Evolutionary conservation across 2,113 vertebrate genomes (phyloP).

Genomic region (Osmerus eperlanus): DNA sequence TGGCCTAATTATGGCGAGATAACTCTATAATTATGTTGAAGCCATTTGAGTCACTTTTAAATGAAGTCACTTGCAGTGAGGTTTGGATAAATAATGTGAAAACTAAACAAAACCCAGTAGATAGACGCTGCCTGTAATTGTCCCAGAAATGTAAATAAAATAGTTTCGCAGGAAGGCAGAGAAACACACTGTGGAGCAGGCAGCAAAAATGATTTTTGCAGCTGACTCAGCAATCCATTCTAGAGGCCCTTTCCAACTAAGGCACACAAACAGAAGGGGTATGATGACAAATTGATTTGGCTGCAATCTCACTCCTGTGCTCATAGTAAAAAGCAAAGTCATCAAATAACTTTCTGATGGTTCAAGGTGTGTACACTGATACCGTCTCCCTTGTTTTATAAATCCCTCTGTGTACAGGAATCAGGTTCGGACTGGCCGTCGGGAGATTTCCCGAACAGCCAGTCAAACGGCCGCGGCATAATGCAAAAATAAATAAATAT

Average conservation of each 20-base stretch:
- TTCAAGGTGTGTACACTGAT: not conserved
- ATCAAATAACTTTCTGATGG: not conserved
- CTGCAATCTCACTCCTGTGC: conserved; percentile 1
- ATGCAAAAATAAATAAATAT: too few relatives aligned
- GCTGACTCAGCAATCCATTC: conserved; percentile 28
- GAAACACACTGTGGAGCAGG: conserved; percentile 27
- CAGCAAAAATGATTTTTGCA: conserved; percentile 1
- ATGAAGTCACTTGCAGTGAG: conserved; percentile 34
- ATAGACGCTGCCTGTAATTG: not conserved
- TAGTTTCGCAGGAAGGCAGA: not conserved
- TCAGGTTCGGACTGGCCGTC: not conserved
- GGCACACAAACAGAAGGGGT: not conserved
- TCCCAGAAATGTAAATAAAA: not conserved
- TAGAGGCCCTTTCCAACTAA: conserved; percentile 1
- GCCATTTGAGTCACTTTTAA: conserved; percentile 37
- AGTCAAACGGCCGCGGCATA: too few relatives aligned
- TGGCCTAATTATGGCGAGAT: conserved; percentile 61
- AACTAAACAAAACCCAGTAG: conserved; percentile 21
- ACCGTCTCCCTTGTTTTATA: not conserved
- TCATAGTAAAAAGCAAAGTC: conserved; percentile 7
- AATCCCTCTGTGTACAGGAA: not conserved
- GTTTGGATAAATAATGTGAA: conserved; percentile 31
- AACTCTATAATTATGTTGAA: conserved; percentile 52
- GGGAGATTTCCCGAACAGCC: too few relatives aligned
- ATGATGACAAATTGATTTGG: conserved; percentile 15